Evolutionary conservation across 2,113 vertebrate genomes (phyloP).

Genomic region (Chloropsis cyanopogon): DNA sequence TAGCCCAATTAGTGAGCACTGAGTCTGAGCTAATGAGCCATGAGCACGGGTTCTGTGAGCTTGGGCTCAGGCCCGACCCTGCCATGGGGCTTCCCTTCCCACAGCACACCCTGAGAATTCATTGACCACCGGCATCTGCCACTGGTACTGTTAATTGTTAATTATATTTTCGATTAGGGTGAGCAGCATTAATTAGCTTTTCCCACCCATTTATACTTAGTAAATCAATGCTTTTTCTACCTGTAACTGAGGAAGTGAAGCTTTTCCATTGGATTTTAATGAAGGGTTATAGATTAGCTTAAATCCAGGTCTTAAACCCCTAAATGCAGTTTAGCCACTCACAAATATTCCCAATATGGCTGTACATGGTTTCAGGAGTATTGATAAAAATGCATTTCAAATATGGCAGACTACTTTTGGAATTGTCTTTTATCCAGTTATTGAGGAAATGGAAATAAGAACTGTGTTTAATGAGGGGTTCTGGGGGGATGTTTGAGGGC

Average conservation of each 20-base stretch:
- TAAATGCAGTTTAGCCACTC: background rate
- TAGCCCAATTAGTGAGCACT: fast-evolving
- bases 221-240: background rate
- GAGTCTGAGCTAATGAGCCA: background rate
- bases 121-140: background rate
- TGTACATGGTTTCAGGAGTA: background rate
- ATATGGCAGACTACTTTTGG: background rate
- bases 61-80: background rate
- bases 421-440: background rate
- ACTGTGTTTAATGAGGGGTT: background rate
- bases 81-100: background rate
- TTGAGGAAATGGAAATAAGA: background rate
- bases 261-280: background rate
- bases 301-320: background rate
- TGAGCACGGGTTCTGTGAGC: background rate
- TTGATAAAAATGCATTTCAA: background rate
- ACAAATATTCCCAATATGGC: background rate
- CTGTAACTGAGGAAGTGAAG: background rate
- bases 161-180: background rate
- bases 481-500: background rate
- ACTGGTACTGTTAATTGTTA: background rate
- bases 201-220: background rate
- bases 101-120: background rate
- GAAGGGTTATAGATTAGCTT: background rate
- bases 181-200: background rate